Base-by-base conservation (phyloP, 2,113 vertebrate species). In the Saiga tatarica region DNA sequence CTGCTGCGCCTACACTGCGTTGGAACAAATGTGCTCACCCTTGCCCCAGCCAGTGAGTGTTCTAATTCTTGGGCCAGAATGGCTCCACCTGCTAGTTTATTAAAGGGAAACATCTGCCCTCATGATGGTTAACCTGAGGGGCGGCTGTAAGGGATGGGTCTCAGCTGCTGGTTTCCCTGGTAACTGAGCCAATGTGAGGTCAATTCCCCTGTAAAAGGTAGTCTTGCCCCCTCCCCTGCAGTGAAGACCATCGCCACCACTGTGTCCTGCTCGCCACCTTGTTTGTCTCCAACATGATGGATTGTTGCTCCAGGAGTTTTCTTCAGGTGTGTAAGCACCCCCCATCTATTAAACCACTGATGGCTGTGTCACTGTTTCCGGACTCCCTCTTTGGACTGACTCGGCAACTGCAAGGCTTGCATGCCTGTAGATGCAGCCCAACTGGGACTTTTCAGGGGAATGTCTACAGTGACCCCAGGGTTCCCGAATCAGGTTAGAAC, bases 221-320 rank as follows among this genome's bases (percentile, higher is more conserved):
- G 79, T 52, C 50, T 82, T 71, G 4, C 21, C 36, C 10, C 10
- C 36, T 3, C 2, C 1, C 36, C 23, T 3, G 1, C 33, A 23
- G 33, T 2, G 13, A 36, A 36, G 50, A 26, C 81, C 1, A 1
- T 12, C 0, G 0, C 21, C n/a, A 26, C 36, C n/a, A 23, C 19
- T 39, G 67, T 5, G 21, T 83, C 81, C 52, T 83, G 52, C 50
- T 36, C 7, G 13, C 81, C 50, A 36, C 5, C n/a, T 71, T 39
- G 17, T 71, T 21, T 36, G n/a, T 55, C 33, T 25, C 21, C 52
- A n/a, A 55, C 13, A 12, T 14, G 19, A n/a, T 82, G 79, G 81
- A 23, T 25, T 55, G 7, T 55, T 26, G 13, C 52, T 55, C 52
- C 33, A 36, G 52, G 81, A 55, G 33, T 23, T 83, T 55, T n/a